Conservation (phyloP, 2,113 vertebrate genomes). For the Rutilus rutilus region DNA sequence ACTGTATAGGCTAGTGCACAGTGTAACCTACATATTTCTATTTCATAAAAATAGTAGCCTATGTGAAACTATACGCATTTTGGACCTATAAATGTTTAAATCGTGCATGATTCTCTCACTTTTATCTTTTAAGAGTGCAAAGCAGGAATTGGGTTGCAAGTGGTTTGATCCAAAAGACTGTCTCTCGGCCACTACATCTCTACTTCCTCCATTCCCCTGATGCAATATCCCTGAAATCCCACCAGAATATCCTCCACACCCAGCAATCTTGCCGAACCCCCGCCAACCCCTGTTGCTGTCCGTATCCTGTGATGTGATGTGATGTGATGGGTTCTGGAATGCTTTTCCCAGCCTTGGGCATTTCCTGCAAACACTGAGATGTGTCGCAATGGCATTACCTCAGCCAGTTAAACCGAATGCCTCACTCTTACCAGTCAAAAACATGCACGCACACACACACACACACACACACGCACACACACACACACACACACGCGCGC, state of each 20-base stretch:
- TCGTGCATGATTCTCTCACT: neutral
- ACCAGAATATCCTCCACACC: neutral
- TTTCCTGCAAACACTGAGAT: conserved; percentile 48
- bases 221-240: conserved; percentile 12
- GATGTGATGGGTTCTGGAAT: conserved; percentile 42
- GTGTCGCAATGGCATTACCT: conserved; percentile 49
- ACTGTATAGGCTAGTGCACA: neutral
- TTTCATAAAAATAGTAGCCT: neutral
- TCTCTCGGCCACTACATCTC: neutral
- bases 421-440: conserved; percentile 41
- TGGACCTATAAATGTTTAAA: neutral
- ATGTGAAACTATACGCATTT: neutral
- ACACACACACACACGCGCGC: neutral
- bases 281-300: neutral
- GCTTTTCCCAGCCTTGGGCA: conserved; percentile 45
- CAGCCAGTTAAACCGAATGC: conserved; percentile 49
- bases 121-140: neutral
- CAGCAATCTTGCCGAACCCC: neutral
- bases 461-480: no score
- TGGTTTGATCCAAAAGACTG: neutral
- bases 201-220: neutral
- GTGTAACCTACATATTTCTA: neutral
- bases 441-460: conserved; percentile 3
- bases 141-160: neutral
- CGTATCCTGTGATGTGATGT: conserved; percentile 26